These are phyloP conservation scores for Bolinopsis microptera DNA, from an alignment of 37 sponge, comb jelly and placozoan genomes.

Conservation along the genomic window DNA sequence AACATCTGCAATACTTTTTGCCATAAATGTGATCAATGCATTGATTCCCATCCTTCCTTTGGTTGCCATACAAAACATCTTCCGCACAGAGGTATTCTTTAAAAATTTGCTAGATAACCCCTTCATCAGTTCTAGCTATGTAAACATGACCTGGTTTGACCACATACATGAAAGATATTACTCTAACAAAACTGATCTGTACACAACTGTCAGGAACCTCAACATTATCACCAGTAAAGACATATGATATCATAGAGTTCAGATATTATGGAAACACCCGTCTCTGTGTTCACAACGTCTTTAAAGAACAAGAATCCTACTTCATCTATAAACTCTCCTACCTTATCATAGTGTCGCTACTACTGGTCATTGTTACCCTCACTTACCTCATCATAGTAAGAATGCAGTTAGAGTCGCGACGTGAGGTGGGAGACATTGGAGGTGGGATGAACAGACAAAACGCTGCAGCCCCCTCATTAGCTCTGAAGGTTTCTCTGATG, in stretches of 20 bases:
- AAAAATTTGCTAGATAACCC: not conserved
- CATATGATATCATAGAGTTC: not conserved
- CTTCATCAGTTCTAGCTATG: not conserved
- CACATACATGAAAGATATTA: not conserved
- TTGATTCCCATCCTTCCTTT: not conserved
- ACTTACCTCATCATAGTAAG: not conserved
- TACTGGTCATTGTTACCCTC: not conserved
- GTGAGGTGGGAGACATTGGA: not conserved
- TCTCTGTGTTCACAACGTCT: conserved; percentile 9
- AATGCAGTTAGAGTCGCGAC: not conserved
- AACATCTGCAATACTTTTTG: not conserved
- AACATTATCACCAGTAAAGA: not conserved
- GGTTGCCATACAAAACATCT: not conserved
- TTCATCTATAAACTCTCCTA: not conserved
- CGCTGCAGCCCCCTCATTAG: not conserved
- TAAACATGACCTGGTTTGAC: not conserved
- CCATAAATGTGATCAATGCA: not conserved
- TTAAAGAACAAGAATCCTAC: not conserved
- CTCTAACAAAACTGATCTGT: not conserved
- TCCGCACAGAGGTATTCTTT: not conserved
- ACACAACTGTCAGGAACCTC: not conserved
- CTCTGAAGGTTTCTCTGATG: not conserved
- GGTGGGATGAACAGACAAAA: not conserved
- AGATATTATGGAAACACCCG: not conserved
- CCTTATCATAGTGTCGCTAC: not conserved